Percentiles rank a stretch among this genome's conserved stretches.
Conservation (phyloP, 2,797 vertebrate species). For the Leptodactylus fallax region DNA sequence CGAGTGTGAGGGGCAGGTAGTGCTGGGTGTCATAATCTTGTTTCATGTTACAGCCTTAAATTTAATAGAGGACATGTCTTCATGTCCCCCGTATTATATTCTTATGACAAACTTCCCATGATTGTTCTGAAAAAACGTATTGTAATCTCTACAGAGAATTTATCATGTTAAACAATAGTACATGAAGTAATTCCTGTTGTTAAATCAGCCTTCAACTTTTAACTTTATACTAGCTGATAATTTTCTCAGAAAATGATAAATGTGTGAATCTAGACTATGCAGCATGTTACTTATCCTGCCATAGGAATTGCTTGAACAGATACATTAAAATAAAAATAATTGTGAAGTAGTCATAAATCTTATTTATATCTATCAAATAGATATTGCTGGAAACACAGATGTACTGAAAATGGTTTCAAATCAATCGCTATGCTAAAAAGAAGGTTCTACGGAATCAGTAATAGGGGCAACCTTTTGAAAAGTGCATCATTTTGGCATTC, state of each 20-base stretch:
- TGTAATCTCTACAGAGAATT: slow-evolving; percentile 49
- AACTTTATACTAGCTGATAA: slow-evolving; percentile 18
- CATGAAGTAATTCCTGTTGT: slow-evolving; percentile 25
- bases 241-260: background rate
- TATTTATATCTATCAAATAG: background rate
- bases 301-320: background rate
- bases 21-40: background rate
- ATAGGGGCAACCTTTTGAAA: background rate
- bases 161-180: slow-evolving; percentile 47
- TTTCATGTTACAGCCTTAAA: background rate
- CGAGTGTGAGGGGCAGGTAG: too few species aligned
- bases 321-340: background rate
- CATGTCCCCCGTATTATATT: slow-evolving; percentile 8
- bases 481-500: too few species aligned
- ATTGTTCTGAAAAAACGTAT: slow-evolving; percentile 71
- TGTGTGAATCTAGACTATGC: background rate
- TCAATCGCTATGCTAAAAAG: background rate
- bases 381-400: background rate
- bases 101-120: slow-evolving; percentile 71
- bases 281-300: background rate
- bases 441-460: background rate
- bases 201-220: slow-evolving; percentile 46
- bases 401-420: too few species aligned
- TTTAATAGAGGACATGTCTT: background rate
- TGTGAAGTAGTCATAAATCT: background rate